Conservation (phyloP, 2,888 invertebrate genomes). For the Campoplex nolae region DNA sequence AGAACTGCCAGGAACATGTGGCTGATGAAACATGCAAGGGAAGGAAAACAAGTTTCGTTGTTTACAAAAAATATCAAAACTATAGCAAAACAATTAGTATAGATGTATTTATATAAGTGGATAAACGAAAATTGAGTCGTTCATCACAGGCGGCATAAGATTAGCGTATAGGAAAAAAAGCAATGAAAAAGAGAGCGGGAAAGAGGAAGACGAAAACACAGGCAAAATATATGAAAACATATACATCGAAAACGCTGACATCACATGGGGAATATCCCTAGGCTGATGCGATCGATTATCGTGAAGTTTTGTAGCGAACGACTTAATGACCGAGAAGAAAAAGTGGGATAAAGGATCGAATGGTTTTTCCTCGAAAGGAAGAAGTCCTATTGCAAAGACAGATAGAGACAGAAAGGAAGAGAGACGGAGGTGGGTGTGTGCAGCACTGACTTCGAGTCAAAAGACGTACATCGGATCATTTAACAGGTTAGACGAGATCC, state of each 20-base stretch:
- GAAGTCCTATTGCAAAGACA: slow-evolving; percentile 15
- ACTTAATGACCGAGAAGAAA: slow-evolving; percentile 7
- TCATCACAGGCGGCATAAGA: slow-evolving; percentile 1
- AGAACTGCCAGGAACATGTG: slow-evolving; percentile 21
- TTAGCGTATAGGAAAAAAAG: background rate
- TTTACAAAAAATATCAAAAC: slow-evolving; percentile 36
- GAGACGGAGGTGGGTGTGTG: slow-evolving; percentile 1
- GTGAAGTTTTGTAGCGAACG: slow-evolving; percentile 18
- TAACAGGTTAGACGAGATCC: background rate
- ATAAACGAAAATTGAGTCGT: slow-evolving; percentile 25
- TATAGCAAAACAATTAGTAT: background rate
- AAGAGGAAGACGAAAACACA: slow-evolving; percentile 12
- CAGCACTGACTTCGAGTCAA: background rate
- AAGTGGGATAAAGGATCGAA: background rate
- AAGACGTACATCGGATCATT: background rate
- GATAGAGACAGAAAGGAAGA: slow-evolving; percentile 6
- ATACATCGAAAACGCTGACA: slow-evolving; percentile 10
- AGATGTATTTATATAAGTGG: background rate
- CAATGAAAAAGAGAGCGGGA: slow-evolving; percentile 13
- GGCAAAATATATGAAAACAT: slow-evolving; percentile 20
- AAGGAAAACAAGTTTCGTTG: slow-evolving; percentile 11
- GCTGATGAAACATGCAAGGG: slow-evolving; percentile 33
- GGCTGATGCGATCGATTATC: slow-evolving; percentile 39
- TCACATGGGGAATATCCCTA: background rate
- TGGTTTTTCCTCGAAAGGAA: slow-evolving; percentile 40